Percentiles rank a stretch among this genome's conserved stretches.
Evolutionary conservation across 2,888 invertebrate species (phyloP).

Genomic region (Sminthurides aquaticus): DNA sequence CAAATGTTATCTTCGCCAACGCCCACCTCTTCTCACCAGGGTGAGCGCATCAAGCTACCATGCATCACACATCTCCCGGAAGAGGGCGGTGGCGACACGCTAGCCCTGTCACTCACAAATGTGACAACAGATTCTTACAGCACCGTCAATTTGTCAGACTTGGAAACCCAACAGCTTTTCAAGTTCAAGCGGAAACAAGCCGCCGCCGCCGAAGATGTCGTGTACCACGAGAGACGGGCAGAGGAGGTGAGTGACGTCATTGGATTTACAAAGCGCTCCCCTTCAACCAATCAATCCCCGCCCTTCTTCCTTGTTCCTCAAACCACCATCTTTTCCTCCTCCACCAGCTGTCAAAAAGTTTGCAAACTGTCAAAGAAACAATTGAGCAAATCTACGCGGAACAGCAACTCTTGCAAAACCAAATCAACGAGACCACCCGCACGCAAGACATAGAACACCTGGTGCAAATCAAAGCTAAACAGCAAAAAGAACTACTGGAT

Average conservation of each 20-base stretch:
- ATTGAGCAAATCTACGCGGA: constrained; percentile 3
- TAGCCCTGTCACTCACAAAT: background rate
- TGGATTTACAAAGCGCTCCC: too few species aligned
- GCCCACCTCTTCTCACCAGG: background rate
- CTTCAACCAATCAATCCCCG: too few species aligned
- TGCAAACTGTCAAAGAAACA: constrained; percentile 2
- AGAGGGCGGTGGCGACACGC: background rate
- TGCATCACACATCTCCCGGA: background rate
- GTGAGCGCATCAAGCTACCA: background rate
- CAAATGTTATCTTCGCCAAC: background rate
- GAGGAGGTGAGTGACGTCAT: background rate
- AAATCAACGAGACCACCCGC: background rate
- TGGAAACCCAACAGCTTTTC: background rate
- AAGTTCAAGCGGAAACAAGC: background rate
- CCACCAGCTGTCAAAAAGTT: constrained; percentile 2
- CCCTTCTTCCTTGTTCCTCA: too few species aligned
- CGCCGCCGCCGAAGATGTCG: background rate
- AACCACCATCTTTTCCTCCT: background rate
- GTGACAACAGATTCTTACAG: too few species aligned
- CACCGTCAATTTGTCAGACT: background rate
- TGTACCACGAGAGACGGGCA: background rate
- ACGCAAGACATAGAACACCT: constrained; percentile 4
- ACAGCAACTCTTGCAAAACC: background rate
- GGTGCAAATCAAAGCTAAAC: constrained; percentile 5
- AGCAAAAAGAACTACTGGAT: constrained; percentile 24